Percentiles rank a stretch among this genome's conserved stretches.
Evolutionary conservation across 2,113 vertebrate species (phyloP).

Genomic region (Crypturellus undulatus): DNA sequence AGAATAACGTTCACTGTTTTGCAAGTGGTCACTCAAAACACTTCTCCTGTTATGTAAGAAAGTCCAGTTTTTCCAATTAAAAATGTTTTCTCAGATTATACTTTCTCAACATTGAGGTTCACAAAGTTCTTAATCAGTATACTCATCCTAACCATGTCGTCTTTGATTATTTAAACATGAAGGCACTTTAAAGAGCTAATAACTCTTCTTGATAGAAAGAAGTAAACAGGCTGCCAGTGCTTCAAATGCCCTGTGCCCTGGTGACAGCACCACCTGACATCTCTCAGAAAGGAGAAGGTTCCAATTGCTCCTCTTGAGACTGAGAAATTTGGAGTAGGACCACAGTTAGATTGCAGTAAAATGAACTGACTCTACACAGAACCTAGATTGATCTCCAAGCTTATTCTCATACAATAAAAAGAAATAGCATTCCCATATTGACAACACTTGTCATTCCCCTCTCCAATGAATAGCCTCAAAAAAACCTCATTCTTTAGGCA

Average conservation of each 20-base stretch:
- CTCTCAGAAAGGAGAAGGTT: not conserved
- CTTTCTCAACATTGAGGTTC: not conserved
- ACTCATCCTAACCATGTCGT: not conserved
- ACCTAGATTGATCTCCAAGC: not conserved
- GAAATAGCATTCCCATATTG: not conserved
- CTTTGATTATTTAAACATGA: not conserved
- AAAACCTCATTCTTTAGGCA: no score
- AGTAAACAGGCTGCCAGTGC: conserved; percentile 31
- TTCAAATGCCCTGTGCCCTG: not conserved
- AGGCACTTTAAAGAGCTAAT: not conserved
- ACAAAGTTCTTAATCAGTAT: not conserved
- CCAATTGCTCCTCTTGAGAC: conserved; percentile 28
- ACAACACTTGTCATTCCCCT: not conserved
- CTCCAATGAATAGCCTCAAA: not conserved
- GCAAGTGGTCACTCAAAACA: not conserved
- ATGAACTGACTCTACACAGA: not conserved
- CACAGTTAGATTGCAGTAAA: not conserved
- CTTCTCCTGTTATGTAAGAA: not conserved
- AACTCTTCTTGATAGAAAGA: not conserved
- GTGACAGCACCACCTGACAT: conserved; percentile 44
- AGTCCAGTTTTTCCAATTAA: not conserved
- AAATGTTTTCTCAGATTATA: not conserved
- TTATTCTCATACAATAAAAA: not conserved
- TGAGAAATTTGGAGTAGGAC: not conserved
- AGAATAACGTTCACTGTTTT: not conserved